phyloP scores from a whole-genome alignment of 1,140 invertebrate genomes.

The Goniozus legneri region DNA sequence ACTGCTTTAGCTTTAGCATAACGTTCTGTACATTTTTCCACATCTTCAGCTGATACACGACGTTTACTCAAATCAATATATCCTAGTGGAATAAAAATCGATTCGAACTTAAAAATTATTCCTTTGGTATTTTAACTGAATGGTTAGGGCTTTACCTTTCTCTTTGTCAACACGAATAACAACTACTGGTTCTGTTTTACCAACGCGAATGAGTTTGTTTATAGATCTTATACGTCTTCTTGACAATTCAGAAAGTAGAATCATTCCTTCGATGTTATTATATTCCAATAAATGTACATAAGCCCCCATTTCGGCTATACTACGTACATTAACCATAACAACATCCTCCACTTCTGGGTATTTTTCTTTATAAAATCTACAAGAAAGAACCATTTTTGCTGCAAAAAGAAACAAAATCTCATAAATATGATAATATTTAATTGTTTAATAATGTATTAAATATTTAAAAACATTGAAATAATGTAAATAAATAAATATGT shows the following conservation, averaged over 20 bases:
- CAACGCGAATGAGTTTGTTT: conserved; percentile 98
- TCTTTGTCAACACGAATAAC: conserved; percentile 99
- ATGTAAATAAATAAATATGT: conserved; percentile 6
- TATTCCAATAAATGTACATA: conserved; percentile 98
- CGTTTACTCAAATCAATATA: conserved; percentile 99
- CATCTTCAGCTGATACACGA: conserved; percentile 96
- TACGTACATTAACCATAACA: conserved; percentile 98
- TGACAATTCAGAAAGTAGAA: conserved; percentile 92
- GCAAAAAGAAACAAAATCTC: conserved; percentile 15
- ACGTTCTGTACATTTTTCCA: conserved; percentile 96
- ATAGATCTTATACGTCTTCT: conserved; percentile 97
- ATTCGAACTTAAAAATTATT: conserved; percentile 6
- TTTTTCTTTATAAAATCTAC: conserved; percentile 96
- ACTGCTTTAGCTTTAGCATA: conserved; percentile 99
- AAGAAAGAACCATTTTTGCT: conserved; percentile 85
- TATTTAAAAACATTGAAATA: background rate
- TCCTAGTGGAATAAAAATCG: conserved; percentile 57
- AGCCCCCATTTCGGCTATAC: conserved; percentile 99
- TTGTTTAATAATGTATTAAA: conserved; percentile 1
- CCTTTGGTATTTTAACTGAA: background rate
- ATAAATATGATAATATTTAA: conserved; percentile 5
- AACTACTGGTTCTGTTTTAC: conserved; percentile 97
- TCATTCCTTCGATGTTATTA: conserved; percentile 99
- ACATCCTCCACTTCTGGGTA: conserved; percentile 99
- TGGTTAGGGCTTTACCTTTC: conserved; percentile 69